phyloP scores from a whole-genome alignment of 2,888 invertebrate genomes.

The Mesorhabditis belari region DNA sequence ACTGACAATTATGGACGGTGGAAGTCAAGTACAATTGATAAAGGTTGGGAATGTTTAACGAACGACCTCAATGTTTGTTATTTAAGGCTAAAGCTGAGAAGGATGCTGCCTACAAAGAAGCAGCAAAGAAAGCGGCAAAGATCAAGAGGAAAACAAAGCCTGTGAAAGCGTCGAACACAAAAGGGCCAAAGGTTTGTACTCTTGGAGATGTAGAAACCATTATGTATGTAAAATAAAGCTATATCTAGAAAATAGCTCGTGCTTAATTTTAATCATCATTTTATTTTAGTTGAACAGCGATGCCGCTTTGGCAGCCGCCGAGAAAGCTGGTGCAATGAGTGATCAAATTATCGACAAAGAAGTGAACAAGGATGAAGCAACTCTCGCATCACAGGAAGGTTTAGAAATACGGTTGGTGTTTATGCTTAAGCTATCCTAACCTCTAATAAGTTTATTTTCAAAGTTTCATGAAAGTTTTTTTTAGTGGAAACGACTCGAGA shows the following conservation, averaged over 20 bases:
- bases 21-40: constrained; percentile 17
- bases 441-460: background rate
- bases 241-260: too few relatives aligned
- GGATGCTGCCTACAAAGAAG: constrained; percentile 6
- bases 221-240: constrained; percentile 2
- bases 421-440: background rate
- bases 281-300: constrained; percentile 37
- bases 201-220: background rate
- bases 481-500: constrained; percentile 71
- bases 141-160: too few relatives aligned
- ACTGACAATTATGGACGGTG: constrained; percentile 35
- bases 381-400: constrained; percentile 56
- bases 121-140: constrained; percentile 10
- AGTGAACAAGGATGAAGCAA: constrained; percentile 54
- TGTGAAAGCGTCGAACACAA: constrained; percentile 33
- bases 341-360: constrained; percentile 52
- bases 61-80: too few relatives aligned
- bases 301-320: constrained; percentile 39
- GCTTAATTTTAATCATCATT: too few relatives aligned
- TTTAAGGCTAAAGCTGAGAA: constrained; percentile 10
- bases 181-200: constrained; percentile 26
- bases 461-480: background rate
- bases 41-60: too few relatives aligned
- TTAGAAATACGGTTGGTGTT: constrained; percentile 17
- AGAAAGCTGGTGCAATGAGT: constrained; percentile 48